Percentiles rank a stretch among this genome's conserved stretches.
Conservation (phyloP, 2,113 vertebrate species). For the Chaetodon auriga region DNA sequence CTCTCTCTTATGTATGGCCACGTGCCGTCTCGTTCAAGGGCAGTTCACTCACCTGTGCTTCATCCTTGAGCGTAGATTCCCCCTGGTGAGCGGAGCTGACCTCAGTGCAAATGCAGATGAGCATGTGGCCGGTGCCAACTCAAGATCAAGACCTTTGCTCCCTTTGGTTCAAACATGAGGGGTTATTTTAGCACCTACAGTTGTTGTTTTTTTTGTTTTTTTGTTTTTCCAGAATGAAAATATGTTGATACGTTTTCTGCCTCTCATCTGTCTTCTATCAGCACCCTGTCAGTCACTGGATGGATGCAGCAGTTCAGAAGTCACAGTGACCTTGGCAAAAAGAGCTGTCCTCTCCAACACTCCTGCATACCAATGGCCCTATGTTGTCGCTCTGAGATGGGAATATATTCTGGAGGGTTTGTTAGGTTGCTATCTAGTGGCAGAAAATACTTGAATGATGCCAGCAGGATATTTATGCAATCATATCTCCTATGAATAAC, state of each 20-base stretch:
- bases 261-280: conserved; percentile 66
- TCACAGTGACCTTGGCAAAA: conserved; percentile 67
- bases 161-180: conserved; percentile 67
- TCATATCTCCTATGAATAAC: not conserved
- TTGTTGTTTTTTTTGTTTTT: conserved; percentile 25
- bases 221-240: conserved; percentile 45
- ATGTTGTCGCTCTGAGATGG: conserved; percentile 34
- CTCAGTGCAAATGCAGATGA: conserved; percentile 79
- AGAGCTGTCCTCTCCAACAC: conserved; percentile 32
- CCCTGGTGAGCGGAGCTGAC: conserved; percentile 63
- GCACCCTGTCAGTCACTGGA: conserved; percentile 57
- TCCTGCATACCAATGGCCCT: conserved; percentile 59
- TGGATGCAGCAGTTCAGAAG: conserved; percentile 60
- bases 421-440: conserved; percentile 5
- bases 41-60: conserved; percentile 61
- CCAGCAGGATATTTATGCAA: not conserved
- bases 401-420: conserved; percentile 40
- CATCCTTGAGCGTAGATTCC: conserved; percentile 57
- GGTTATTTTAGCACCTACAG: conserved; percentile 59
- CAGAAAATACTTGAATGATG: not conserved
- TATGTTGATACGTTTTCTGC: conserved; percentile 41
- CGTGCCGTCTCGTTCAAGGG: conserved; percentile 66
- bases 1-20: conserved; percentile 56
- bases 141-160: conserved; percentile 68
- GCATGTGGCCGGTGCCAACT: conserved; percentile 64